These are phyloP conservation scores for Panulirus ornatus DNA, from an alignment of 1,140 invertebrate genomes.

Conservation along the genomic window DNA sequence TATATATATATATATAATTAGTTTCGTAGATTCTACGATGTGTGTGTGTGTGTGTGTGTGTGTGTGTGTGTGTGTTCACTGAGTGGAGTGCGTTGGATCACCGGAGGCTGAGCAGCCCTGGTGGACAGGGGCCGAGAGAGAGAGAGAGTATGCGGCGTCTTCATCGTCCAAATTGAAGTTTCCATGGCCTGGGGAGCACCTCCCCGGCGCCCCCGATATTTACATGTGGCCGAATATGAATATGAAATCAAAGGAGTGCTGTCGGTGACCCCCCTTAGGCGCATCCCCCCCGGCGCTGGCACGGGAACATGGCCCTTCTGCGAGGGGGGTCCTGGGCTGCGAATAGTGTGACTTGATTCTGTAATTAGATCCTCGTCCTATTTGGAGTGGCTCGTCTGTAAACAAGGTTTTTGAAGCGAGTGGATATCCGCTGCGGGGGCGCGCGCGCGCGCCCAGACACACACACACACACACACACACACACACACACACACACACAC, in stretches of 20 bases:
- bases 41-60: no score
- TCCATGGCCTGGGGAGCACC: neutral
- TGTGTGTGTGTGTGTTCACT: no score
- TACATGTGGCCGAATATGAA: neutral
- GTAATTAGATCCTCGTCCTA: slow-evolving; percentile 37
- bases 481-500: neutral
- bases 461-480: neutral
- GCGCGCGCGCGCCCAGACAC: neutral
- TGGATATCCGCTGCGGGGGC: neutral
- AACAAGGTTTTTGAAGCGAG: slow-evolving; percentile 32
- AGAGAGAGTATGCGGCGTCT: no score
- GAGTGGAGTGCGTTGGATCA: no score
- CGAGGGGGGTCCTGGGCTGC: neutral
- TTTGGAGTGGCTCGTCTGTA: slow-evolving; percentile 30
- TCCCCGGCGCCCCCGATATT: neutral
- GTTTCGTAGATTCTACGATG: no score
- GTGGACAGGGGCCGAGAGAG: no score
- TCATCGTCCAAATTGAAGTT: neutral
- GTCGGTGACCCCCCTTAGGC: neutral
- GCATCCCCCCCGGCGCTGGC: neutral
- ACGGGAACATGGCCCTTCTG: slow-evolving; percentile 1
- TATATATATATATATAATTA: neutral
- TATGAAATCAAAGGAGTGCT: neutral
- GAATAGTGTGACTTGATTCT: neutral
- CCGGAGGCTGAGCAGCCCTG: no score